phyloP scores from a whole-genome alignment of 2,888 invertebrate species.

The Chymomyza caudatula region DNA sequence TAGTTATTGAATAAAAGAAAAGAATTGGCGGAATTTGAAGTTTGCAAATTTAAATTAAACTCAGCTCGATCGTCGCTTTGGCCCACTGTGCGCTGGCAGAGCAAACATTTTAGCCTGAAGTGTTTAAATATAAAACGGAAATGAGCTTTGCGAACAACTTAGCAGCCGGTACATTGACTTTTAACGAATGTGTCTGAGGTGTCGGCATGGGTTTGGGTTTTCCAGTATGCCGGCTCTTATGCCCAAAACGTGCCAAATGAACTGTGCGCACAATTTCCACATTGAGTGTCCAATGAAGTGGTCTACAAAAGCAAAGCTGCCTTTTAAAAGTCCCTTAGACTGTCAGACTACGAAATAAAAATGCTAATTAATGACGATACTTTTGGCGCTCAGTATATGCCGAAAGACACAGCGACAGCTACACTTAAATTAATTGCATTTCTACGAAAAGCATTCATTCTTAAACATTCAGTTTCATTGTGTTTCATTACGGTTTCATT shows the following conservation, averaged over 20 bases:
- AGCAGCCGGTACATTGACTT: slow-evolving; percentile 28
- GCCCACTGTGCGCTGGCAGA: slow-evolving; percentile 3
- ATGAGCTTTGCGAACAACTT: slow-evolving; percentile 51
- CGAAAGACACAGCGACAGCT: background rate
- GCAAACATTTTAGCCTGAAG: background rate
- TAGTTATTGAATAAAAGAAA: no score
- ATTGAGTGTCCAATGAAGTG: background rate
- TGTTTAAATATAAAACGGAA: slow-evolving; percentile 65
- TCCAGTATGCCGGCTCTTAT: background rate
- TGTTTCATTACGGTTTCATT: background rate
- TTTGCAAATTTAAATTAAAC: no score
- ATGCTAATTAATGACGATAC: slow-evolving; percentile 65
- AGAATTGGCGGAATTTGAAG: no score
- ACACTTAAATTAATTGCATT: slow-evolving; percentile 39
- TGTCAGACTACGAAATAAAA: slow-evolving; percentile 18
- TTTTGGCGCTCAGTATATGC: slow-evolving; percentile 25
- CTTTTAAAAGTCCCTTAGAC: background rate
- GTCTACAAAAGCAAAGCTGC: background rate
- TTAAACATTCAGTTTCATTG: slow-evolving; percentile 9
- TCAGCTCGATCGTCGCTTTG: slow-evolving; percentile 12
- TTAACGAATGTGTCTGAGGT: slow-evolving; percentile 30
- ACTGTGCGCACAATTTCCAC: slow-evolving; percentile 28
- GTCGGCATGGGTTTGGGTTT: slow-evolving; percentile 18
- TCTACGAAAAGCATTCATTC: slow-evolving; percentile 18
- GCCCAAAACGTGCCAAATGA: slow-evolving; percentile 56